phyloP scores from a whole-genome alignment of 2,888 invertebrate species.

The Eupithecia exiguata region DNA sequence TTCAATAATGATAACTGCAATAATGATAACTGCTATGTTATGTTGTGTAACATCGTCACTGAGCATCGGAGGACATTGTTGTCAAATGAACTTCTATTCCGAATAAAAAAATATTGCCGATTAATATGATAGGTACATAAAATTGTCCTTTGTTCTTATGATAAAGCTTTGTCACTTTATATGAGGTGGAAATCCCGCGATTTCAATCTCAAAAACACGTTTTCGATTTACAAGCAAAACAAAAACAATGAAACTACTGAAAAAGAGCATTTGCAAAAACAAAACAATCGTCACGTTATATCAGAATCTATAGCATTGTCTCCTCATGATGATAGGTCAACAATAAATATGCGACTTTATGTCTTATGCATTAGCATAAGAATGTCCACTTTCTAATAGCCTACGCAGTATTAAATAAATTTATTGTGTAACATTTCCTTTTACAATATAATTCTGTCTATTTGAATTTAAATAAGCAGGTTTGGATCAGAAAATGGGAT shows the following conservation, averaged over 20 bases:
- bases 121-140: too few species aligned
- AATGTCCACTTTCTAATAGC: constrained; percentile 45
- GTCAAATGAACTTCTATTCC: too few species aligned
- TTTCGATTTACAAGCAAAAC: neutral
- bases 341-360: constrained; percentile 40
- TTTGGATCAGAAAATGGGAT: constrained; percentile 7
- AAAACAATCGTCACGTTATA: constrained; percentile 26
- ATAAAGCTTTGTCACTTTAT: neutral
- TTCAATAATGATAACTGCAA: neutral
- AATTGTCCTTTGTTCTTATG: neutral
- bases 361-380: constrained; percentile 43
- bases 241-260: neutral
- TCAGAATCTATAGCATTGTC: constrained; percentile 22
- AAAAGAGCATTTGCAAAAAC: neutral
- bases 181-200: neutral
- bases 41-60: too few species aligned
- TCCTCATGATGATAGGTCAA: constrained; percentile 35
- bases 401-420: constrained; percentile 40
- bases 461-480: constrained; percentile 18
- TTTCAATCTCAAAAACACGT: neutral
- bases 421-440: constrained; percentile 36
- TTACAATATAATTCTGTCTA: constrained; percentile 29
- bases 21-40: too few species aligned
- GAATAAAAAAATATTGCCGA: too few species aligned
- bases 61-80: too few species aligned